Percentiles rank a stretch among this genome's conserved stretches.
These are phyloP conservation scores for Nibea albiflora DNA, from an alignment of 2,113 vertebrate genomes.

Conservation along the genomic window DNA sequence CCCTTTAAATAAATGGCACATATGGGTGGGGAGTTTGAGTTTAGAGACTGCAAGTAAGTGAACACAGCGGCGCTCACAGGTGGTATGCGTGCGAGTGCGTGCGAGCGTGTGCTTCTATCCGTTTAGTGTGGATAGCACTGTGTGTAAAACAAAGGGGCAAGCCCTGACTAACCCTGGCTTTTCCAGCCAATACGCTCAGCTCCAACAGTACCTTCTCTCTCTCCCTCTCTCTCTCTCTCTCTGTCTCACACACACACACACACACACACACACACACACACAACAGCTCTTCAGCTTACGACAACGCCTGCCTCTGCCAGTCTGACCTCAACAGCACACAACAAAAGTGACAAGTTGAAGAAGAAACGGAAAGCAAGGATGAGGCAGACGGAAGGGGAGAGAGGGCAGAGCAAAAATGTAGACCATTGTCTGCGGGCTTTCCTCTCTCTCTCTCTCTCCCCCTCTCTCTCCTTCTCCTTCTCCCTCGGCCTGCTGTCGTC, in stretches of 20 bases:
- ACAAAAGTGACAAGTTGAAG: constrained; percentile 53
- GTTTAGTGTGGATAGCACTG: constrained; percentile 3
- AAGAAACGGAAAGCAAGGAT: constrained; percentile 46
- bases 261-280: constrained; percentile 11
- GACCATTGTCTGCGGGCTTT: constrained; percentile 51
- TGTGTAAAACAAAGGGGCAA: constrained; percentile 58
- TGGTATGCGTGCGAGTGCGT: constrained; percentile 19
- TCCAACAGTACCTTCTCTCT: constrained; percentile 26
- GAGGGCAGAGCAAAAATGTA: constrained; percentile 33
- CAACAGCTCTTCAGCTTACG: constrained; percentile 31
- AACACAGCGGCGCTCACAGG: constrained; percentile 27
- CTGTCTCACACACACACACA: not conserved
- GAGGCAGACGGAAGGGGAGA: constrained; percentile 36
- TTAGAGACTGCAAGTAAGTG: not conserved
- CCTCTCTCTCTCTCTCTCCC: constrained; percentile 16
- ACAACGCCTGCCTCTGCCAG: constrained; percentile 58
- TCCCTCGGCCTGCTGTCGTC: not conserved
- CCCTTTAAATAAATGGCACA: not conserved
- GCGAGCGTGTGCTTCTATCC: not conserved
- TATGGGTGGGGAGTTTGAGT: not conserved
- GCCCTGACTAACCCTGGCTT: constrained; percentile 42
- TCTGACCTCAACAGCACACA: constrained; percentile 62
- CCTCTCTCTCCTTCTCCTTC: constrained; percentile 2
- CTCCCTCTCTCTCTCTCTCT: not conserved
- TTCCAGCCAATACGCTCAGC: constrained; percentile 40